These are phyloP conservation scores for Aleiodes sp. DNA, from an alignment of 1,140 invertebrate species.

Conservation along the genomic window DNA sequence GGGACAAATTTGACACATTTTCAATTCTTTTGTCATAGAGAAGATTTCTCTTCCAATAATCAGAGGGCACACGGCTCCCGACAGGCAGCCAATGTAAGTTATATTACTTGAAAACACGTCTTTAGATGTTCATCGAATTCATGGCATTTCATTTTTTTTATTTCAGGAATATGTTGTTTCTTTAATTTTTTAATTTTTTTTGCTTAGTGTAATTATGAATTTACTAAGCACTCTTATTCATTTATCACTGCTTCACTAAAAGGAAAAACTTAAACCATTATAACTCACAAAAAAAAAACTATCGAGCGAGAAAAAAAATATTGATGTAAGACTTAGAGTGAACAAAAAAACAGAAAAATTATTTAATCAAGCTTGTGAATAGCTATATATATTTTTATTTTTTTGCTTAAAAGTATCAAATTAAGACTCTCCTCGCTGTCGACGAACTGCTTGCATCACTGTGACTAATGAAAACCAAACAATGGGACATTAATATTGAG, in stretches of 20 bases:
- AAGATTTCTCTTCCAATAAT: conserved; percentile 59
- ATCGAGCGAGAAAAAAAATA: background rate
- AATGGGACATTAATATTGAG: conserved; percentile 33
- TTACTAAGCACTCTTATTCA: conserved; percentile 39
- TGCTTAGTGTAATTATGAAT: background rate
- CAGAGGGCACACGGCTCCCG: conserved; percentile 53
- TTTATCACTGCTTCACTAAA: conserved; percentile 52
- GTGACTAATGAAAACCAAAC: conserved; percentile 35
- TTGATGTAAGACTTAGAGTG: background rate
- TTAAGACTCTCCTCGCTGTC: conserved; percentile 20
- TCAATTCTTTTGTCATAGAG: conserved; percentile 57
- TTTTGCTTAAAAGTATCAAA: conserved; percentile 3
- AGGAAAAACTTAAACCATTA: conserved; percentile 20
- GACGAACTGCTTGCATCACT: conserved; percentile 34
- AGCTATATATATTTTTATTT: too few species aligned
- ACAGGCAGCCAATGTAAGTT: conserved; percentile 59
- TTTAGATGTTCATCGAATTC: conserved; percentile 47
- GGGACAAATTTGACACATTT: conserved; percentile 32
- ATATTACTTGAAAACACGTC: conserved; percentile 35
- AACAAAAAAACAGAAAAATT: background rate
- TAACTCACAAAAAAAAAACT: background rate
- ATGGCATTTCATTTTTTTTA: conserved; percentile 39
- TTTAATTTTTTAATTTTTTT: conserved; percentile 41
- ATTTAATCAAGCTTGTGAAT: background rate
- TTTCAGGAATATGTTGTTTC: conserved; percentile 37